phyloP scores from a whole-genome alignment of 92 coral and sea anemone species.

The Pocillopora meandrina region DNA sequence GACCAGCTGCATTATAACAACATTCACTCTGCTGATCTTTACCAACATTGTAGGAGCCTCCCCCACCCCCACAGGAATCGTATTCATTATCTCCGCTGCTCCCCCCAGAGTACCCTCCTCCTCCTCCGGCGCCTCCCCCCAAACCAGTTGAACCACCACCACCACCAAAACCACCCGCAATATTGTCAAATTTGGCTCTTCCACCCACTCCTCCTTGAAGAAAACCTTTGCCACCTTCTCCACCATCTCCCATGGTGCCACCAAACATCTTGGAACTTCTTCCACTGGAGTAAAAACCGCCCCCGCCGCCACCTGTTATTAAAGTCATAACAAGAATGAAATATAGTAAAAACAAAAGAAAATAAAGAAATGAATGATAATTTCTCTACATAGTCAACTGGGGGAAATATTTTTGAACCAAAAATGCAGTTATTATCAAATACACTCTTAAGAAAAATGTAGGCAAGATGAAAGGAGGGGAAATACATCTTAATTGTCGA shows the following conservation, averaged over 20 bases:
- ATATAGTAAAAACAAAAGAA: too few relatives aligned
- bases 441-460: too few relatives aligned
- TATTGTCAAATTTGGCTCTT: not conserved
- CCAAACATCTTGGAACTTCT: slow-evolving; percentile 26
- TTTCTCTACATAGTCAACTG: too few relatives aligned
- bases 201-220: not conserved
- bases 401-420: too few relatives aligned
- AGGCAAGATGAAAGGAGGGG: too few relatives aligned
- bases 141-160: not conserved
- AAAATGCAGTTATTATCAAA: too few relatives aligned
- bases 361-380: too few relatives aligned
- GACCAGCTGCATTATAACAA: not conserved
- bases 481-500: too few relatives aligned
- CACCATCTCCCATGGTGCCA: slow-evolving; percentile 37
- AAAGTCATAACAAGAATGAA: not conserved
- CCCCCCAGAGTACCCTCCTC: not conserved
- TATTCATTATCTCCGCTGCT: not conserved
- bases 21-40: not conserved
- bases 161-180: not conserved
- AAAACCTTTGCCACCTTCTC: slow-evolving; percentile 27
- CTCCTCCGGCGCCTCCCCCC: not conserved
- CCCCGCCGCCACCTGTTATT: not conserved
- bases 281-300: slow-evolving; percentile 23
- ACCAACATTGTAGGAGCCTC: not conserved
- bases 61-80: not conserved